Conservation (phyloP, 2,113 vertebrate genomes). For the Oncorhynchus keta region DNA sequence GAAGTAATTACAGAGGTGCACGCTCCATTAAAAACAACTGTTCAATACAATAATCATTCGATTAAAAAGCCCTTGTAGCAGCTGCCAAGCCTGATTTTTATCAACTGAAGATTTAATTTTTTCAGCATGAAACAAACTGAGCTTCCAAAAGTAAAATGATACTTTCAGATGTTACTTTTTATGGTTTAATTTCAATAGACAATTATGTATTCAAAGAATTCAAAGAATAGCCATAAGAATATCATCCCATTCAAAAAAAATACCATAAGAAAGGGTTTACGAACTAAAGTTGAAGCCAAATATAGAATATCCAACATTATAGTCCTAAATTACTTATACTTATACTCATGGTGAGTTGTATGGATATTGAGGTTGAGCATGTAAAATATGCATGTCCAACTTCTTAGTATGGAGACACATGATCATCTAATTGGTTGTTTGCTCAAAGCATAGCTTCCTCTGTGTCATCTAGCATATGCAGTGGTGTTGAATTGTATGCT, state of each 20-base stretch:
- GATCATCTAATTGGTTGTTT: background rate
- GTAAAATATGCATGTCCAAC: background rate
- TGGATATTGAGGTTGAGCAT: conserved; percentile 4
- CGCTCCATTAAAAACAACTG: conserved; percentile 86
- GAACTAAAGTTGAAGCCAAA: no score
- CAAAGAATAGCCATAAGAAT: no score
- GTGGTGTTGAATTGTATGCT: background rate
- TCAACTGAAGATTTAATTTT: conserved; percentile 82
- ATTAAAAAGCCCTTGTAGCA: conserved; percentile 86
- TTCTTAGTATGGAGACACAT: no score
- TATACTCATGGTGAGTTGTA: no score
- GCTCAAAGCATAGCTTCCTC: background rate
- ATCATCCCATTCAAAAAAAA: no score
- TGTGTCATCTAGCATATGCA: background rate
- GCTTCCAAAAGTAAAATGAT: no score
- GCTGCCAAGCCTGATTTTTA: conserved; percentile 84
- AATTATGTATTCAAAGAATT: no score
- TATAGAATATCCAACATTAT: no score
- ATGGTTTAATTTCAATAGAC: no score
- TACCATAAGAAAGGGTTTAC: no score
- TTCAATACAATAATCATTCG: conserved; percentile 93
- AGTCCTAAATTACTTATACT: no score
- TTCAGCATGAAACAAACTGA: conserved; percentile 62
- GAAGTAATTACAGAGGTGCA: conserved; percentile 80
- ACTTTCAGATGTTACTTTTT: no score